Conservation (phyloP, 2,113 vertebrate species). For the Oryzias celebensis region DNA sequence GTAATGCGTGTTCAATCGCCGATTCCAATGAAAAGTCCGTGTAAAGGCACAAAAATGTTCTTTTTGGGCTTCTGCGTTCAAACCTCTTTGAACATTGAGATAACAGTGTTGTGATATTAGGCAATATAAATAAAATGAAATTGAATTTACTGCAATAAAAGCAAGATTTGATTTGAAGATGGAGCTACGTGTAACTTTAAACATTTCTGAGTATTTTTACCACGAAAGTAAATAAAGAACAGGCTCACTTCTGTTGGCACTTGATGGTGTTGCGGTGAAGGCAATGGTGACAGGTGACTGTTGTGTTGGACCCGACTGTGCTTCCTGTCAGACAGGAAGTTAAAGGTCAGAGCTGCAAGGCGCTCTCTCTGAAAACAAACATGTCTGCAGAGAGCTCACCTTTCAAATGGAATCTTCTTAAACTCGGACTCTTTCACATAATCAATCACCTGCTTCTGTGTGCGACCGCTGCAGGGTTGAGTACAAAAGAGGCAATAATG, state of each 20-base stretch:
- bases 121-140: no score
- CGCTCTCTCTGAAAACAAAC: constrained; percentile 5
- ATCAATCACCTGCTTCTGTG: constrained; percentile 98
- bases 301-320: constrained; percentile 93
- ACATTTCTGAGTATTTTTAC: background rate
- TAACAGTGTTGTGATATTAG: no score
- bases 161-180: background rate
- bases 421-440: constrained; percentile 94
- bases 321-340: constrained; percentile 81
- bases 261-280: constrained; percentile 83
- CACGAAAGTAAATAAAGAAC: background rate
- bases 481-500: constrained; percentile 34
- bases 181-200: background rate
- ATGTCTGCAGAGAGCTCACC: constrained; percentile 76
- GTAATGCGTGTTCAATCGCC: no score
- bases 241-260: constrained; percentile 89
- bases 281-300: constrained; percentile 82
- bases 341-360: constrained; percentile 34
- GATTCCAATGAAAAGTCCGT: no score
- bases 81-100: no score
- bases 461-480: constrained; percentile 86
- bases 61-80: no score
- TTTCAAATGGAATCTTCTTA: constrained; percentile 96
- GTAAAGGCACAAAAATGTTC: no score
- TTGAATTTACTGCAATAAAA: no score